Percentiles rank a stretch among this genome's conserved stretches.
Evolutionary conservation across 2,888 invertebrate genomes (phyloP).

Genomic region (Ceraclea dissimilis): DNA sequence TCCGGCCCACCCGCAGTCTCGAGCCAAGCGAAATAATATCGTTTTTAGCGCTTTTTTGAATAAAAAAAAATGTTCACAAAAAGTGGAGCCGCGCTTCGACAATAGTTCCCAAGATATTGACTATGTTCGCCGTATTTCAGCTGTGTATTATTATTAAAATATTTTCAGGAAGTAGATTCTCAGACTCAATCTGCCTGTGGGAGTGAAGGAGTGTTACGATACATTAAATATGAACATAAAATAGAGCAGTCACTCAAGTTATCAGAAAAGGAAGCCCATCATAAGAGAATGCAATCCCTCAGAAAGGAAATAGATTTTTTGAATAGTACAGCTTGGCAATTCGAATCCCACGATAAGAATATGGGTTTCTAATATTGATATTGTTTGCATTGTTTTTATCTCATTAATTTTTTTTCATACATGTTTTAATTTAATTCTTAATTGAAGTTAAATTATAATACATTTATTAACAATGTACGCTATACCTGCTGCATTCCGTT

Average conservation of each 20-base stretch:
- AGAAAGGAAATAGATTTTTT: constrained; percentile 70
- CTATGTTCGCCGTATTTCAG: too few species aligned
- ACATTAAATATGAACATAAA: constrained; percentile 47
- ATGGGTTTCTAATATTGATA: constrained; percentile 44
- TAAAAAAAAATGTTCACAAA: too few species aligned
- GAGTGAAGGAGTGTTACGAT: constrained; percentile 33
- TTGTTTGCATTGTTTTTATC: too few species aligned
- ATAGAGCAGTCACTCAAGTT: constrained; percentile 50
- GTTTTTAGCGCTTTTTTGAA: too few species aligned
- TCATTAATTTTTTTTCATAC: too few species aligned
- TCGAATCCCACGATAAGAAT: constrained; percentile 61
- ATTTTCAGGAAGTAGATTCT: constrained; percentile 10
- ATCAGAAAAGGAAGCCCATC: constrained; percentile 58
- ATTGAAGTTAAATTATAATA: too few species aligned
- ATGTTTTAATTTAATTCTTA: too few species aligned
- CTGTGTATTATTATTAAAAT: neutral
- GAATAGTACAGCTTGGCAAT: constrained; percentile 77
- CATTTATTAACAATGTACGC: neutral
- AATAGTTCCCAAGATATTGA: too few species aligned
- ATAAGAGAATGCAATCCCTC: constrained; percentile 60
- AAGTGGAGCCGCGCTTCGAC: too few species aligned
- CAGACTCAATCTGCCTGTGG: constrained; percentile 2
- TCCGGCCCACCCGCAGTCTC: too few species aligned
- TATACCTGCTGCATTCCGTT: neutral
- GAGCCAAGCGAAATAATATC: too few species aligned